Percentiles rank a stretch among this genome's conserved stretches.
These are phyloP conservation scores for Grus americana DNA, from an alignment of 2,113 vertebrate genomes.

Conservation along the genomic window DNA sequence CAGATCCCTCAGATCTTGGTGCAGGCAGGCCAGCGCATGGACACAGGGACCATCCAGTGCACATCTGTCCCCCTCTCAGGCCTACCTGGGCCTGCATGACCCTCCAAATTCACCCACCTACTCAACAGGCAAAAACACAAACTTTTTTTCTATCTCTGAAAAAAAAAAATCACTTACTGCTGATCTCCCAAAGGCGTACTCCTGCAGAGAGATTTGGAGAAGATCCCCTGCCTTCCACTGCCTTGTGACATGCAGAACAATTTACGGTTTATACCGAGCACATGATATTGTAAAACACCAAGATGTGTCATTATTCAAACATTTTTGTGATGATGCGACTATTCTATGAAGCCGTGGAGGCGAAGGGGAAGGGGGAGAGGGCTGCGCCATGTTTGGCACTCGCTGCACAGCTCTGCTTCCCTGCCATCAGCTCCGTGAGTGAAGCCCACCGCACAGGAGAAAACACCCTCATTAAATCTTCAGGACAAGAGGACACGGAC, in stretches of 20 bases:
- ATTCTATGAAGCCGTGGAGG: not conserved
- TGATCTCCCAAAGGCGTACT: not conserved
- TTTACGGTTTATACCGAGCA: not conserved
- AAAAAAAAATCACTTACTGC: not conserved
- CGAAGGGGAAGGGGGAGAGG: rapidly evolving
- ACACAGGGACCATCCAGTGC: not conserved
- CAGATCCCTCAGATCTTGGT: not conserved
- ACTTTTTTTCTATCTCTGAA: not conserved
- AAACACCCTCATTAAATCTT: not conserved
- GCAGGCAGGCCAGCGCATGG: not conserved
- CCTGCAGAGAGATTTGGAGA: not conserved
- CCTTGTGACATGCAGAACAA: not conserved
- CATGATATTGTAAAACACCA: not conserved
- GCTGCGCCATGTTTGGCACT: rapidly evolving
- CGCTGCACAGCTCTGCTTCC: not conserved
- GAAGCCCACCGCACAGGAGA: not conserved
- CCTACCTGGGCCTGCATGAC: not conserved
- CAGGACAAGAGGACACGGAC: not conserved
- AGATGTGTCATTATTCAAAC: not conserved
- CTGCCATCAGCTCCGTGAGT: not conserved
- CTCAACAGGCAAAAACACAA: rapidly evolving
- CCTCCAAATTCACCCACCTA: not conserved
- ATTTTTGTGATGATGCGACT: not conserved
- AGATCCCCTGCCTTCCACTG: not conserved
- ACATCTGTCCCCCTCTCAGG: not conserved